These are phyloP conservation scores for Bombus superbus DNA, from an alignment of 1,140 invertebrate genomes.

Conservation along the genomic window DNA sequence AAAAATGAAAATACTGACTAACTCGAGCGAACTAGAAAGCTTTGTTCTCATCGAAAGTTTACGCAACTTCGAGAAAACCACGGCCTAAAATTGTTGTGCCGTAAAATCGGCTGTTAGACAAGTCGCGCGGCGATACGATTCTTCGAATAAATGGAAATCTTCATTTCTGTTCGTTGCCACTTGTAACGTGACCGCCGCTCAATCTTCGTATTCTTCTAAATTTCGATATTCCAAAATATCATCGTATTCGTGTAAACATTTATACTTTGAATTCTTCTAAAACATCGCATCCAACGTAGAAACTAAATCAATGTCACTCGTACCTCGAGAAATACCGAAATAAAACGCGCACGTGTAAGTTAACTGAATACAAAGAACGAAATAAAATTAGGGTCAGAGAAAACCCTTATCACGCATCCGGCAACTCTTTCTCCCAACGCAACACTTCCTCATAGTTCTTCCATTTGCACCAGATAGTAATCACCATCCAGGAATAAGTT, in stretches of 20 bases:
- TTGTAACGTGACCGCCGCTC: not conserved
- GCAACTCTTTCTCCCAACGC: not conserved
- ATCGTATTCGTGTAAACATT: too few species aligned
- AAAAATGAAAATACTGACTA: constrained; percentile 12
- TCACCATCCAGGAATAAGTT: not conserved
- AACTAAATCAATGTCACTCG: too few species aligned
- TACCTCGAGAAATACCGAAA: not conserved
- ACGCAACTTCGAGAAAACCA: constrained; percentile 51
- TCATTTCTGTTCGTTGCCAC: not conserved
- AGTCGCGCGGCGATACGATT: not conserved
- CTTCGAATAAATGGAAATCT: constrained; percentile 10
- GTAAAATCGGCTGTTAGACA: constrained; percentile 65
- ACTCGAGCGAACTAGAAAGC: constrained; percentile 51
- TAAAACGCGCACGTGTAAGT: too few species aligned
- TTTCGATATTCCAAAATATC: not conserved
- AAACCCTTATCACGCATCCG: not conserved
- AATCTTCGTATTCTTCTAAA: not conserved
- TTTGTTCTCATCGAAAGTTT: constrained; percentile 52
- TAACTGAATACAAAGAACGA: not conserved
- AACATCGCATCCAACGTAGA: too few species aligned
- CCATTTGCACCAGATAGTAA: not conserved
- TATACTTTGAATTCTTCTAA: too few species aligned
- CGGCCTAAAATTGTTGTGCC: constrained; percentile 64
- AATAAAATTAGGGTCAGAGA: not conserved
- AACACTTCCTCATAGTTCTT: not conserved